These are phyloP conservation scores for Doris montereyensis DNA, from an alignment of 2,888 invertebrate species.

Conservation along the genomic window DNA sequence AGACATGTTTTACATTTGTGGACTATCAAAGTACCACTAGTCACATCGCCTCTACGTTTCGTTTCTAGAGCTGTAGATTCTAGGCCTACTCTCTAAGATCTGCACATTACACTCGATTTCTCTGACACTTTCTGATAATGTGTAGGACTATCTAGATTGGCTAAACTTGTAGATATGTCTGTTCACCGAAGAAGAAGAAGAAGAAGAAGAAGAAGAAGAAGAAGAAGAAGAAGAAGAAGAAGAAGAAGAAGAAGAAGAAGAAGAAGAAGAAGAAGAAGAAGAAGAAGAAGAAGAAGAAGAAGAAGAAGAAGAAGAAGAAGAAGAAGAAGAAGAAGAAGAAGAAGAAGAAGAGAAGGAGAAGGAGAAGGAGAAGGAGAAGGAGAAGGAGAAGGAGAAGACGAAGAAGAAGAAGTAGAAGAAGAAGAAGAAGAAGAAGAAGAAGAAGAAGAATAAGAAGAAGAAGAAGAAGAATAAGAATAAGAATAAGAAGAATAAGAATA, in stretches of 20 bases:
- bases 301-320: neutral
- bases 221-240: conserved; percentile 16
- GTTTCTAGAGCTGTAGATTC: no score
- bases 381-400: neutral
- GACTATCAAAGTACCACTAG: no score
- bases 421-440: neutral
- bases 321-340: neutral
- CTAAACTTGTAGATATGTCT: no score
- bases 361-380: neutral
- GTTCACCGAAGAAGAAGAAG: neutral
- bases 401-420: neutral
- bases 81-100: no score
- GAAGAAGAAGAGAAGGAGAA: conserved; percentile 7
- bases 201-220: conserved; percentile 17
- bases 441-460: neutral
- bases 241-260: conserved; percentile 1
- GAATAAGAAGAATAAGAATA: neutral
- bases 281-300: conserved; percentile 14
- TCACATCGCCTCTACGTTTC: no score
- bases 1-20: no score
- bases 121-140: no score
- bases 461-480: neutral
- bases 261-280: neutral
- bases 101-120: no score
- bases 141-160: no score